Evolutionary conservation across 2,113 vertebrate genomes (phyloP).

Genomic region (Pterocles gutturalis): DNA sequence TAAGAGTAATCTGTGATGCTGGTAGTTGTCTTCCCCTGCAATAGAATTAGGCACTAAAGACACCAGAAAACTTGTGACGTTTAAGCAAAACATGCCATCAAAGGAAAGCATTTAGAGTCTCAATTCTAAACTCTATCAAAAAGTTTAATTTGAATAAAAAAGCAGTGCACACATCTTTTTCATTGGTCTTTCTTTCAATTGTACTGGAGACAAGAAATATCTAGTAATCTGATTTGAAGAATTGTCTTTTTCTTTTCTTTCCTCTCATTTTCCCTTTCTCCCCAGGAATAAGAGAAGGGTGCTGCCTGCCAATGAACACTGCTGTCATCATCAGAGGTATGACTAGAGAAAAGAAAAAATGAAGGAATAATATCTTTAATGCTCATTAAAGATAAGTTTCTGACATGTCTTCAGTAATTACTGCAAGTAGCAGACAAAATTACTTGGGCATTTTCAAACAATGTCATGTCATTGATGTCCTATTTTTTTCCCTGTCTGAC

Average conservation of each 20-base stretch:
- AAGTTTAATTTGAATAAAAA: background rate
- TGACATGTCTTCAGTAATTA: background rate
- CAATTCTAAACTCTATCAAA: background rate
- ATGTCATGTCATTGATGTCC: fast-evolving
- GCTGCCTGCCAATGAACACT: background rate
- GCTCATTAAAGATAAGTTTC: background rate
- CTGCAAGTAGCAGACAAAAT: background rate
- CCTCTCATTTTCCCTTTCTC: background rate
- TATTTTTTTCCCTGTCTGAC: background rate
- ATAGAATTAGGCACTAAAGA: background rate
- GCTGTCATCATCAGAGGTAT: background rate
- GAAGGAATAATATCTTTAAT: background rate
- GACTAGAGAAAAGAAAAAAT: background rate
- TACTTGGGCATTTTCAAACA: background rate
- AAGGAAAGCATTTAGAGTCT: background rate
- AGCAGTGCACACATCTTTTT: background rate
- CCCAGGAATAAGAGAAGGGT: background rate
- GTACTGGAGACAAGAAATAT: background rate
- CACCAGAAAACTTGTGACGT: background rate
- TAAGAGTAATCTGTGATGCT: background rate
- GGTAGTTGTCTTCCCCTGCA: background rate
- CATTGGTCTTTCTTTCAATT: background rate
- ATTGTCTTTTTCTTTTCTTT: background rate
- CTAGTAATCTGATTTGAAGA: background rate
- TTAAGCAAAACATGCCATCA: background rate